Conservation (phyloP, 1,140 invertebrate species). For the Aphis craccivora region DNA sequence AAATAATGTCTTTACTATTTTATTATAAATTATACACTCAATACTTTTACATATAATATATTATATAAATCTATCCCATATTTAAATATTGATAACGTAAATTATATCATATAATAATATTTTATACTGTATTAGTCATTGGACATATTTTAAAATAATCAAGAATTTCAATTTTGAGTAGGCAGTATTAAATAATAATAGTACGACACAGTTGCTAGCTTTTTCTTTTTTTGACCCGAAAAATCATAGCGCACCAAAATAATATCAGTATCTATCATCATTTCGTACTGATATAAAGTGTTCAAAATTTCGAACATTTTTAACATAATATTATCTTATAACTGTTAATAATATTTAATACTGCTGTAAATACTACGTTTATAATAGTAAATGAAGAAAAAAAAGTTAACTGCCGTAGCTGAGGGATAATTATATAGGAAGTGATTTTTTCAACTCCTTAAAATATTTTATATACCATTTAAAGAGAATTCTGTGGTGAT, state of each 20-base stretch:
- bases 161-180: not conserved
- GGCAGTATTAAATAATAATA: not conserved
- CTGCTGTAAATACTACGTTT: too few relatives aligned
- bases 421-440: too few relatives aligned
- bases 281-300: not conserved
- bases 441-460: too few relatives aligned
- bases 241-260: not conserved
- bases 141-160: not conserved
- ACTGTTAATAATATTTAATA: too few relatives aligned
- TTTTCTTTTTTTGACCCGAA: not conserved
- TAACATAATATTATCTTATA: not conserved
- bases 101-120: not conserved
- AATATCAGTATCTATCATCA: not conserved
- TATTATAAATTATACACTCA: not conserved
- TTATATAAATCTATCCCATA: not conserved
- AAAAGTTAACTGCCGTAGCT: too few relatives aligned
- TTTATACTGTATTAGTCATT: not conserved
- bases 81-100: not conserved
- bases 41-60: not conserved
- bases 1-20: not conserved
- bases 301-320: not conserved
- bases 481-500: too few relatives aligned
- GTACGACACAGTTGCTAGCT: not conserved
- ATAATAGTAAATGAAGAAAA: too few relatives aligned
- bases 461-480: too few relatives aligned